Percentiles rank a stretch among this genome's conserved stretches.
phyloP scores from a whole-genome alignment of 1,140 invertebrate genomes.

The Gryllus bimaculatus region DNA sequence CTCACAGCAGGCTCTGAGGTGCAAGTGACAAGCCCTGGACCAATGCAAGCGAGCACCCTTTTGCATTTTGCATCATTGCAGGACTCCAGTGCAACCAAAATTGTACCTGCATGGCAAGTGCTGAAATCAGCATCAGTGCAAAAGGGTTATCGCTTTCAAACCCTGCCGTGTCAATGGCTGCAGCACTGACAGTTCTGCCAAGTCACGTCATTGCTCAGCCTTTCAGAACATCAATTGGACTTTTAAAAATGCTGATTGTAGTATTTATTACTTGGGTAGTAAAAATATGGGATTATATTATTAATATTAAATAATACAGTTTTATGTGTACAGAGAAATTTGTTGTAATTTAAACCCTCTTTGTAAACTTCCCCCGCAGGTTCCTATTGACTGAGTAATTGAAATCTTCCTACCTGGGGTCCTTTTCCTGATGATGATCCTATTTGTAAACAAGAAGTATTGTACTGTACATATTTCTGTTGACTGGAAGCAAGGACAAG shows the following conservation, averaged over 20 bases:
- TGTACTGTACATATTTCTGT: too few species aligned
- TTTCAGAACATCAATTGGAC: slow-evolving; percentile 27
- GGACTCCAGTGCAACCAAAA: not conserved
- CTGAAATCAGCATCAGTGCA: not conserved
- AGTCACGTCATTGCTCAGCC: slow-evolving; percentile 9
- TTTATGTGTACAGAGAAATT: slow-evolving; percentile 39
- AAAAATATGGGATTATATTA: slow-evolving; percentile 42
- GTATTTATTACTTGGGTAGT: slow-evolving; percentile 46
- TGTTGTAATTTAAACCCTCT: not conserved
- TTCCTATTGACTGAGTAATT: not conserved
- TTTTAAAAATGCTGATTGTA: slow-evolving; percentile 39
- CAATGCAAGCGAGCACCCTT: not conserved
- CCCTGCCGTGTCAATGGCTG: slow-evolving; percentile 11
- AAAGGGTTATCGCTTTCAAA: slow-evolving; percentile 6
- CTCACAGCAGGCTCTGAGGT: not conserved
- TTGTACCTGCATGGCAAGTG: not conserved
- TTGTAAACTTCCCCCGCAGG: not conserved
- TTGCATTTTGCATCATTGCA: not conserved
- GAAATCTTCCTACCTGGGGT: too few species aligned
- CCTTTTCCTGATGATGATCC: too few species aligned
- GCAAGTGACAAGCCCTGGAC: slow-evolving; percentile 2
- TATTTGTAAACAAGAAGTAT: too few species aligned
- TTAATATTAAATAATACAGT: slow-evolving; percentile 41
- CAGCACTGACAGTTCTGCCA: not conserved
- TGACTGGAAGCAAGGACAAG: too few species aligned